These are phyloP conservation scores for Cataglyphis cursor DNA, from an alignment of 2,888 invertebrate species.

Conservation along the genomic window DNA sequence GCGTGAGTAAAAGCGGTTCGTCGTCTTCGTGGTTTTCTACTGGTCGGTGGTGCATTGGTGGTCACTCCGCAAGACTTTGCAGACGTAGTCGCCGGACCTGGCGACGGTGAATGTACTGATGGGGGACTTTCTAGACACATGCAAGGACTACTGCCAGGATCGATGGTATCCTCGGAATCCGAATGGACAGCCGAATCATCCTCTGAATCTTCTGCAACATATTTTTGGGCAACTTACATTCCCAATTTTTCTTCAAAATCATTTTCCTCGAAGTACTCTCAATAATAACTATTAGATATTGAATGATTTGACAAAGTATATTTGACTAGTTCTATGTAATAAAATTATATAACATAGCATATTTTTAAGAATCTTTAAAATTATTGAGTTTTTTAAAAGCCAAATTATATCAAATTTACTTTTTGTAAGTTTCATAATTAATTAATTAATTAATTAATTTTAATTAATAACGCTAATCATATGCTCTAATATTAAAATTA, in stretches of 20 bases:
- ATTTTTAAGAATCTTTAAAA: background rate
- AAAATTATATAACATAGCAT: background rate
- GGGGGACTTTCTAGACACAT: conserved; percentile 82
- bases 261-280: background rate
- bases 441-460: background rate
- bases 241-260: background rate
- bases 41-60: conserved; percentile 87
- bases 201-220: conserved; percentile 83
- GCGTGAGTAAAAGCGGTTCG: conserved; percentile 98
- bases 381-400: background rate
- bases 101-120: conserved; percentile 81
- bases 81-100: conserved; percentile 76
- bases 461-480: background rate
- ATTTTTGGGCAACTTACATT: conserved; percentile 8
- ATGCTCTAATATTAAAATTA: background rate
- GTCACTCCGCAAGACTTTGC: conserved; percentile 63
- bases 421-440: background rate
- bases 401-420: background rate
- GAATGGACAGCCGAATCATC: conserved; percentile 85
- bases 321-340: background rate
- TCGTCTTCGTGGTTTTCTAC: conserved; percentile 93
- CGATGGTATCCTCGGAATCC: conserved; percentile 86
- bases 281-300: background rate
- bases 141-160: conserved; percentile 86
- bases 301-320: background rate